phyloP scores from a whole-genome alignment of 2,888 invertebrate species.

The Conomelus anceps region DNA sequence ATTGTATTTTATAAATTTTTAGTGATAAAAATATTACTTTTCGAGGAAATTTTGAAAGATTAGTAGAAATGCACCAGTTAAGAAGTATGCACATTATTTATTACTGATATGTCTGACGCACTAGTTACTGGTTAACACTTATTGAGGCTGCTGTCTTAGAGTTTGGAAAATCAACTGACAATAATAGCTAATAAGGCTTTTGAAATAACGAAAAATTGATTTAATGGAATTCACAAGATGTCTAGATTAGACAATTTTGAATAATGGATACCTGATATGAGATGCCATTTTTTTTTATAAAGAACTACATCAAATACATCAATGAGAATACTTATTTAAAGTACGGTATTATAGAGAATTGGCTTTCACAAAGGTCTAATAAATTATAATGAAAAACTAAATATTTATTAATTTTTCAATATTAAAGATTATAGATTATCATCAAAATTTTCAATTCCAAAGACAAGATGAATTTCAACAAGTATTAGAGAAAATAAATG shows the following conservation, averaged over 20 bases:
- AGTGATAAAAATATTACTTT: not conserved
- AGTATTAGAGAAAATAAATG: not conserved
- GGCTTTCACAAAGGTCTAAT: no score
- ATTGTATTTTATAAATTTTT: not conserved
- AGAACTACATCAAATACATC: not conserved
- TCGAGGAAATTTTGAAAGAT: not conserved
- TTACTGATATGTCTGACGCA: not conserved
- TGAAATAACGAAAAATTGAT: not conserved
- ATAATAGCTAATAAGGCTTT: not conserved
- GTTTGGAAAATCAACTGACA: not conserved
- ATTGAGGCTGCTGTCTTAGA: not conserved
- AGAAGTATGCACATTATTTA: not conserved
- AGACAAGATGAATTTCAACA: not conserved
- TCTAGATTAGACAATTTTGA: not conserved
- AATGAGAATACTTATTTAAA: not conserved
- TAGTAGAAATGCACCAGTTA: not conserved
- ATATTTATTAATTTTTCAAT: no score
- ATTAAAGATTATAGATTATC: no score
- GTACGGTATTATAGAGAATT: no score
- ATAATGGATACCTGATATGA: not conserved
- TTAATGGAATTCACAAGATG: not conserved
- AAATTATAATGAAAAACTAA: no score
- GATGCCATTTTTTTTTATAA: not conserved
- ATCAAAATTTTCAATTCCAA: no score
- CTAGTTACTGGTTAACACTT: not conserved